Evolutionary conservation across 2,113 vertebrate genomes (phyloP).

Genomic region (Leucoraja erinaceus): DNA sequence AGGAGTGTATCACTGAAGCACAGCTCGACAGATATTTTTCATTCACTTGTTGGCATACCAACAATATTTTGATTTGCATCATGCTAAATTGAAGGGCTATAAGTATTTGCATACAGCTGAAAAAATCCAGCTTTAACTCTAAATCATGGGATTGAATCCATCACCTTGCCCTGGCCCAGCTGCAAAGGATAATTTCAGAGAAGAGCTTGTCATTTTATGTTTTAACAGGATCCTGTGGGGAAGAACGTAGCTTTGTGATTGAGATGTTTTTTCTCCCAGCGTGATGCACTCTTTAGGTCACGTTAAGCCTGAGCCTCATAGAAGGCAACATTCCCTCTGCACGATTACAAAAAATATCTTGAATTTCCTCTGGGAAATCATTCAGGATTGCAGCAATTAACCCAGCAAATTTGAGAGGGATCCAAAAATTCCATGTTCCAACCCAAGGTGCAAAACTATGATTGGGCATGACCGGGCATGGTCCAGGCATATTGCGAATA

Average conservation of each 20-base stretch:
- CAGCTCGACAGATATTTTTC: neutral
- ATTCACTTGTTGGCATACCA: neutral
- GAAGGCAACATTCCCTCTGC: neutral
- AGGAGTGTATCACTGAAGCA: neutral
- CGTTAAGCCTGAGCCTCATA: neutral
- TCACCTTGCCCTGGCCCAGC: neutral
- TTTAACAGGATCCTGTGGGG: slow-evolving; percentile 21
- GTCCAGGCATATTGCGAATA: neutral
- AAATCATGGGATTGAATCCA: neutral
- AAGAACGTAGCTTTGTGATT: slow-evolving; percentile 21
- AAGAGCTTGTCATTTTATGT: slow-evolving; percentile 16
- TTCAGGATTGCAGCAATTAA: neutral
- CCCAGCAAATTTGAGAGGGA: neutral
- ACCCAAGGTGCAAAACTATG: neutral
- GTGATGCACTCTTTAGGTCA: slow-evolving; percentile 18
- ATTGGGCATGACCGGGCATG: too few relatives aligned
- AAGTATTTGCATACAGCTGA: neutral
- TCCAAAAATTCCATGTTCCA: neutral
- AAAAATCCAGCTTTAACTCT: neutral
- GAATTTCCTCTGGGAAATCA: slow-evolving; percentile 20
- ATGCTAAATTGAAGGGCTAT: neutral
- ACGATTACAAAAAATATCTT: slow-evolving; percentile 2
- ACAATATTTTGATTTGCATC: slow-evolving; percentile 16
- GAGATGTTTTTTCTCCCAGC: slow-evolving; percentile 18
- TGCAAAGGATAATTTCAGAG: slow-evolving; percentile 19